phyloP scores from a whole-genome alignment of 1,140 invertebrate genomes.

The Bombus soroeensis region DNA sequence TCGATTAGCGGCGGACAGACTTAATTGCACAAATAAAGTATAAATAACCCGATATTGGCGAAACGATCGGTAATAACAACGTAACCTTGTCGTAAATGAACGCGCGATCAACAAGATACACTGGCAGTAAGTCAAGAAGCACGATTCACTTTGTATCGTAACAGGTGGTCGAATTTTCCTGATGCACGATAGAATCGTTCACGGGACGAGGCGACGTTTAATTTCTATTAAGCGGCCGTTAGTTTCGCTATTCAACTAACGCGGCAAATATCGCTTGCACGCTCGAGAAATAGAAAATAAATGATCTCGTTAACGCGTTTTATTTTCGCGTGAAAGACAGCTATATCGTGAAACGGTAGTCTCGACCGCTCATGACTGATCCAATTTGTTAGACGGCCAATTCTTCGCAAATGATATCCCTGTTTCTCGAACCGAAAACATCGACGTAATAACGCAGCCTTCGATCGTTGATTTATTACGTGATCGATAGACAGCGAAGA shows the following conservation, averaged over 20 bases:
- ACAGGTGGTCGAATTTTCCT: constrained; percentile 59
- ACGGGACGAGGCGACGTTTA: neutral
- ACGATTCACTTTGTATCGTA: constrained; percentile 27
- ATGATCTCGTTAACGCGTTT: neutral
- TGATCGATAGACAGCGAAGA: neutral
- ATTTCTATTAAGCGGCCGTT: neutral
- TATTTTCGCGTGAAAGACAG: neutral
- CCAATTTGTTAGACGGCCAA: constrained; percentile 8
- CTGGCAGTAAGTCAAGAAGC: constrained; percentile 35
- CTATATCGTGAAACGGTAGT: neutral
- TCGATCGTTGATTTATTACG: neutral
- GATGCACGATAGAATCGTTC: neutral
- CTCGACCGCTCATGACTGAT: neutral
- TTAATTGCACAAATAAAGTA: constrained; percentile 5
- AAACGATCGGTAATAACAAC: neutral
- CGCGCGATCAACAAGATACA: neutral
- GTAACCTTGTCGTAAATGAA: constrained; percentile 5
- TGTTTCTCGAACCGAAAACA: neutral
- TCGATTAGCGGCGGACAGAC: neutral
- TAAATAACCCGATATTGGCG: constrained; percentile 16
- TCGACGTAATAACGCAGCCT: neutral
- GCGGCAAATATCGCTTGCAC: neutral
- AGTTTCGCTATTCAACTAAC: neutral
- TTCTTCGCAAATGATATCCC: neutral
- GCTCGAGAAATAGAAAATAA: neutral